Percentiles rank a stretch among this genome's conserved stretches.
phyloP scores from a whole-genome alignment of 2,797 vertebrate species.

The Aselliscus stoliczkanus region DNA sequence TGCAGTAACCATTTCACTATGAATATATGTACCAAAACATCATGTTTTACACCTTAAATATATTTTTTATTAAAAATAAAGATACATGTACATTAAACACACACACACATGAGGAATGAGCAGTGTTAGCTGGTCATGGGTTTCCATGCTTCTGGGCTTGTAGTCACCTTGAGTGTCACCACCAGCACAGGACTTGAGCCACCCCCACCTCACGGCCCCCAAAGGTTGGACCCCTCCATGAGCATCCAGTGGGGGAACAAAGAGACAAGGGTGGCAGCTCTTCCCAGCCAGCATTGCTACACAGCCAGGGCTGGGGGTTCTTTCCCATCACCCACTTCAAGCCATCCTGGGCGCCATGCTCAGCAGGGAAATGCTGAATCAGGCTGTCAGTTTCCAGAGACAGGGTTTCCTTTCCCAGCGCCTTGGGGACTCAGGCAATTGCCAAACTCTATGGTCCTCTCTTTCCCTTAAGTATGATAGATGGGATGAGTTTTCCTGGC shows the following conservation, averaged over 20 bases:
- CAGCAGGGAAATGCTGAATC: neutral
- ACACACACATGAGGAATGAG: neutral
- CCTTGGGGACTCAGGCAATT: constrained; percentile 35
- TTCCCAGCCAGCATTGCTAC: neutral
- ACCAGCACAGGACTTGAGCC: neutral
- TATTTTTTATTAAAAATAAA: neutral
- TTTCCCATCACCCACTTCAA: neutral
- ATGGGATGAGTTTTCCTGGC: constrained; percentile 73
- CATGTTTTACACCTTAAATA: neutral
- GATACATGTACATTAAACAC: neutral
- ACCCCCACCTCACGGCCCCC: neutral
- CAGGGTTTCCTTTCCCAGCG: neutral
- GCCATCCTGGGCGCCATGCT: neutral
- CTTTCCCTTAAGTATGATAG: constrained; percentile 73
- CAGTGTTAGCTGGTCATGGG: neutral
- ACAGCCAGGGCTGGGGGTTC: neutral
- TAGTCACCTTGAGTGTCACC: neutral
- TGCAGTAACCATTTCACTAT: neutral
- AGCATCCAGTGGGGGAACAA: neutral
- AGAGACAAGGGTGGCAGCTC: neutral
- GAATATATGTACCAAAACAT: neutral
- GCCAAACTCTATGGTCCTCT: constrained; percentile 1
- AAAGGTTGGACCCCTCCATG: neutral
- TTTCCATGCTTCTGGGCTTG: neutral
- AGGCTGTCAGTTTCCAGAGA: neutral